Conservation (phyloP, 2,888 invertebrate species). For the Bhutanitis thaidina region DNA sequence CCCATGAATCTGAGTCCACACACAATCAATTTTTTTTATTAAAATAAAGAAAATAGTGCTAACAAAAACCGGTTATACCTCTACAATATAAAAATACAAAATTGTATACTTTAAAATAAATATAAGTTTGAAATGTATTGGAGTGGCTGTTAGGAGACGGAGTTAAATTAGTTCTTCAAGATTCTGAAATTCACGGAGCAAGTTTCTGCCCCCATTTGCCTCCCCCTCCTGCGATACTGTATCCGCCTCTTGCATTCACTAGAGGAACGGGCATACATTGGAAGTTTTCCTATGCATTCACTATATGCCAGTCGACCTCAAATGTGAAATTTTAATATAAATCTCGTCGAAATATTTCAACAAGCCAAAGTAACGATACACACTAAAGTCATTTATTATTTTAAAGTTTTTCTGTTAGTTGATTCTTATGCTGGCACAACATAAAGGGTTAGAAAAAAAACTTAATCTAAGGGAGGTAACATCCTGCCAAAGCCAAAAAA, state of each 20-base stretch:
- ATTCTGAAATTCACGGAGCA: conserved; percentile 69
- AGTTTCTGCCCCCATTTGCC: conserved; percentile 45
- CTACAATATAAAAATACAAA: conserved; percentile 25
- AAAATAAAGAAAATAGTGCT: too few species aligned
- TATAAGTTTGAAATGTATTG: conserved; percentile 64
- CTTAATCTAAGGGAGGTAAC: too few species aligned
- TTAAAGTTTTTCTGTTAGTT: too few species aligned
- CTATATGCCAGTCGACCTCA: conserved; percentile 34
- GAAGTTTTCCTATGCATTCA: conserved; percentile 65
- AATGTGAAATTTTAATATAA: conserved; percentile 7
- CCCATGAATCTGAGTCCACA: too few species aligned
- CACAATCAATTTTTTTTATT: too few species aligned
- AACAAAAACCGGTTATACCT: not conserved
- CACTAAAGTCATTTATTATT: too few species aligned
- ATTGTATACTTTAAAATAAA: conserved; percentile 29
- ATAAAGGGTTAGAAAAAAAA: too few species aligned
- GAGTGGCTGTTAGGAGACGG: conserved; percentile 68
- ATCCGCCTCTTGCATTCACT: conserved; percentile 40
- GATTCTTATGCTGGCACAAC: too few species aligned
- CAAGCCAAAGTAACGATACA: too few species aligned
- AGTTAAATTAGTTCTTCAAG: conserved; percentile 77
- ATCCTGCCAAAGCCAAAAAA: too few species aligned
- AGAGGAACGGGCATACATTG: conserved; percentile 70
- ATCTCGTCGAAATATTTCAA: not conserved
- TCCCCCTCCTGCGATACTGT: conserved; percentile 25